Evolutionary conservation across 64 coral and sea anemone species (phyloP).

Genomic region (Pachyseris speciosa): DNA sequence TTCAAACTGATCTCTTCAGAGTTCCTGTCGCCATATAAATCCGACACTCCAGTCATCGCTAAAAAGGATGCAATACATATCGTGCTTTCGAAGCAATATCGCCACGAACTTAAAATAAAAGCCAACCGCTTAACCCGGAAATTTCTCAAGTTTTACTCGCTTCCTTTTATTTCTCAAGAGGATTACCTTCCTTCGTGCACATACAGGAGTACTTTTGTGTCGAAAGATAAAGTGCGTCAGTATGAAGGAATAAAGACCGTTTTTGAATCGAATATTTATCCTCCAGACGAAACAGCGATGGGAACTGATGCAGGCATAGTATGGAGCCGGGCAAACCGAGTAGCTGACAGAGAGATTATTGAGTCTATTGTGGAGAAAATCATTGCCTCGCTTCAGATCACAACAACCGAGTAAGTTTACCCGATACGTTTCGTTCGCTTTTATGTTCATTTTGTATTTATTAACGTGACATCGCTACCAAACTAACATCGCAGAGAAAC

Average conservation of each 20-base stretch:
- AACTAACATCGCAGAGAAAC: too few relatives aligned
- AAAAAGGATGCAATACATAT: neutral
- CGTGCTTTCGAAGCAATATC: neutral
- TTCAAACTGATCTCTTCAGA: neutral
- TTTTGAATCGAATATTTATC: neutral
- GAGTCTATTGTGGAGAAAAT: neutral
- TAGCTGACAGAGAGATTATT: conserved; percentile 1
- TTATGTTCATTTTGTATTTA: too few relatives aligned
- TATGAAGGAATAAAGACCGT: neutral
- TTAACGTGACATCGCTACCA: too few relatives aligned
- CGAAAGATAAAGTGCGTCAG: neutral
- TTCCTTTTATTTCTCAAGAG: neutral
- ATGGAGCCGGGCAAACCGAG: neutral
- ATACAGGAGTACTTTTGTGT: neutral
- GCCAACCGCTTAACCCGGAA: neutral
- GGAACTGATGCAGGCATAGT: neutral
- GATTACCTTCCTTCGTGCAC: neutral
- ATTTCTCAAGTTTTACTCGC: neutral
- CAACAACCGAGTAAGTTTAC: neutral
- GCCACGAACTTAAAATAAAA: neutral
- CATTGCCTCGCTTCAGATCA: neutral
- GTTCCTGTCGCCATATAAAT: neutral
- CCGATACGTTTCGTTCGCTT: neutral
- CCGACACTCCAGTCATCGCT: neutral
- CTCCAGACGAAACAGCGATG: neutral